Base-by-base conservation (phyloP, 2,797 vertebrate genomes). In the Onychomys torridus region DNA sequence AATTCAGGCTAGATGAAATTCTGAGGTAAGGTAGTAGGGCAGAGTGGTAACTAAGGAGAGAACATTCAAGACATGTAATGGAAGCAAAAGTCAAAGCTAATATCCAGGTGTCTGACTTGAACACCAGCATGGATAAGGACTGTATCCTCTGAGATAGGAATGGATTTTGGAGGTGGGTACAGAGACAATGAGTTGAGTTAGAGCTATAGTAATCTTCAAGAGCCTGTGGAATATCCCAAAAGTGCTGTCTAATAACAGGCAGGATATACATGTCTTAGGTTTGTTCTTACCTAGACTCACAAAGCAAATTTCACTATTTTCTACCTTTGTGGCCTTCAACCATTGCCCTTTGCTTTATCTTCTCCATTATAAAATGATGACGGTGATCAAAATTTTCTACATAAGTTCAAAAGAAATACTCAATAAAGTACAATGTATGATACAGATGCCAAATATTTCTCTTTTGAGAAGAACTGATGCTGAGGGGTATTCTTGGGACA, bases 291-390 rank as follows among this genome's bases (percentile, higher is more conserved):
- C 46, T 90, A 83, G 82, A 92, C 21, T 76, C 49, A 84, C 75
- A 95, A 96, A 87, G 32, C 23, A 91, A 83, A 93, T 96, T 84
- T 83, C 82, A 88, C 43, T 9, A 69, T 87, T 90, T 84, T 90
- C 16, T 90, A 13, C 21, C 77, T 85, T 91, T n/a, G 40, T 14
- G 71, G 32, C 46, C 46, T 69, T 86, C 34, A 87, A 32, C 32
- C 40, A 59, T 75, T 61, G 19, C 8, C 52, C 83, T 93, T 49
- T 96, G 29, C n/a, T 84, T 55, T 11, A 55, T 81, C 92, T 92
- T 46, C 25, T 89, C 46, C 34, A 87, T 69, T 89, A 49, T 81
- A 78, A 95, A 88, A 77, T 40, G 13, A 89, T 5, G 84, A 0
- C 73, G 65, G 69, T 88, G 37, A 90, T 73, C 92, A 82, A 49